Conservation (phyloP, 2,888 invertebrate species). For the Tupiocoris notatus region DNA sequence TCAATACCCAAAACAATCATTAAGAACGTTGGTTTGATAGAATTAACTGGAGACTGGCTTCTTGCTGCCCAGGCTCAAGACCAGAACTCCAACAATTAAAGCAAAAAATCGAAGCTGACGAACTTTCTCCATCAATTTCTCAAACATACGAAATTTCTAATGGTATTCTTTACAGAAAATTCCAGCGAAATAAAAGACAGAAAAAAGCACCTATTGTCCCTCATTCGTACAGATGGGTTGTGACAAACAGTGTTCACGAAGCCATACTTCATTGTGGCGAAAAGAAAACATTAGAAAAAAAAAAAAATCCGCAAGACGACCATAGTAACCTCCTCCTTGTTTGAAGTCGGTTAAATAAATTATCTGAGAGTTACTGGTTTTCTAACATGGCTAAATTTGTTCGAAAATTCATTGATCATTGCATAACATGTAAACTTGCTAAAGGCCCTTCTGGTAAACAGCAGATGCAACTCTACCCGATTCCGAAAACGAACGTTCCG, state of each 20-base stretch:
- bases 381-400: no score
- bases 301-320: no score
- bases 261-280: conserved; percentile 16
- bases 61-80: conserved; percentile 6
- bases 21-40: background rate
- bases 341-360: no score
- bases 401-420: no score
- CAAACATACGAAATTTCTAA: conserved; percentile 13
- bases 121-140: conserved; percentile 2
- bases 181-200: conserved; percentile 4
- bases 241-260: conserved; percentile 3
- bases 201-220: background rate
- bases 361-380: background rate
- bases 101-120: conserved; percentile 9
- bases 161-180: conserved; percentile 12
- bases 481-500: conserved; percentile 2
- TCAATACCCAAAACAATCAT: background rate
- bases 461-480: no score
- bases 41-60: no score
- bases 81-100: background rate
- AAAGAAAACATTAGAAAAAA: background rate
- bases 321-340: no score
- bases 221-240: conserved; percentile 1
- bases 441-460: no score
- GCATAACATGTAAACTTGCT: no score